phyloP scores from a whole-genome alignment of 2,113 vertebrate species.

The Acrocephalus arundinaceus region DNA sequence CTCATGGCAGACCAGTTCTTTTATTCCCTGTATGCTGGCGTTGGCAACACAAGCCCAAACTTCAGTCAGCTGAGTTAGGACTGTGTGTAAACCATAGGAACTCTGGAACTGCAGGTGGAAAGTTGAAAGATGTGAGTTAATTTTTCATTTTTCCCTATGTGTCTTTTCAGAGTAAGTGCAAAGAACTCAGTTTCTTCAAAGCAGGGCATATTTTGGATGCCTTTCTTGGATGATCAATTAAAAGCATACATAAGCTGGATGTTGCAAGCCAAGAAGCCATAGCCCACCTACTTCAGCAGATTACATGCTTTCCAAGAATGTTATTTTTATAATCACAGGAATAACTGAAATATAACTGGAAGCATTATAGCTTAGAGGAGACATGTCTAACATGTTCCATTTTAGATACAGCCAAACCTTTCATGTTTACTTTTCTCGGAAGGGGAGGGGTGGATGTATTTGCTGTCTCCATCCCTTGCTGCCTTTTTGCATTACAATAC shows the following conservation, averaged over 20 bases:
- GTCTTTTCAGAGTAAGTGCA: not conserved
- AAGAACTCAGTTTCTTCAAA: not conserved
- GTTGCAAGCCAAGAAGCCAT: not conserved
- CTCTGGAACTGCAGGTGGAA: not conserved
- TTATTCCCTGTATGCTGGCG: not conserved
- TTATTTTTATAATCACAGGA: not conserved
- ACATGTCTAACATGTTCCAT: not conserved
- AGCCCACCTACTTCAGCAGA: not conserved
- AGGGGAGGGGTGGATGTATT: not conserved
- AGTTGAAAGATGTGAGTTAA: not conserved
- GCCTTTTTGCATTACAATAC: not conserved
- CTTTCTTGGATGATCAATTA: not conserved
- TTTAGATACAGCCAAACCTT: not conserved
- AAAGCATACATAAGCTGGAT: fast-evolving
- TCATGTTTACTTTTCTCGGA: not conserved
- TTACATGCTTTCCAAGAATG: not conserved
- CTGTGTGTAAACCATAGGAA: not conserved
- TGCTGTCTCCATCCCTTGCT: not conserved
- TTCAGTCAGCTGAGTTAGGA: not conserved
- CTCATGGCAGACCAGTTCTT: not conserved
- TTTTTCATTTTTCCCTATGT: not conserved
- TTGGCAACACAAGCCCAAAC: not conserved
- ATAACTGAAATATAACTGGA: not conserved
- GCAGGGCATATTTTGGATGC: not conserved
- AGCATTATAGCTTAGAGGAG: not conserved